phyloP scores from a whole-genome alignment of 2,113 vertebrate genomes.

The Pyxicephalus adspersus region DNA sequence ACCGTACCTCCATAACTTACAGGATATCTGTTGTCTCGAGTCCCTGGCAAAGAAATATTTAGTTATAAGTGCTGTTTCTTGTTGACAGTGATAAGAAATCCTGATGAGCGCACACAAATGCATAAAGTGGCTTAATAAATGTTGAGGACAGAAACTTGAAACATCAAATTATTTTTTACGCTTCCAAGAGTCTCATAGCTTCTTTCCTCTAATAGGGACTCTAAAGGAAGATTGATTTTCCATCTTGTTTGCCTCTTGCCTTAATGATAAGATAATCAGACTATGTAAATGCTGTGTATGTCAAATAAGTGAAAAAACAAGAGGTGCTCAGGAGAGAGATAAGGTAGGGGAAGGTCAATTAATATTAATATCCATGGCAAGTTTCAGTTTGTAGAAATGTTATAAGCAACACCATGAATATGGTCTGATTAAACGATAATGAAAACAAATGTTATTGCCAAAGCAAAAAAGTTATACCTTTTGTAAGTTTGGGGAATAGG shows the following conservation, averaged over 20 bases:
- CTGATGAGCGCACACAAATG: constrained; percentile 5
- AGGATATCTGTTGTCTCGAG: too few relatives aligned
- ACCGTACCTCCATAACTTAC: too few relatives aligned
- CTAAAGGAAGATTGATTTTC: constrained; percentile 51
- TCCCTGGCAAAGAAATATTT: too few relatives aligned
- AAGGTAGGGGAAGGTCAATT: constrained; percentile 29
- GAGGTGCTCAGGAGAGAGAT: not conserved
- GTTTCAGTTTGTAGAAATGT: constrained; percentile 31
- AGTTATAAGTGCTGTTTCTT: not conserved
- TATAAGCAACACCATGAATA: constrained; percentile 11
- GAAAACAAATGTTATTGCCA: constrained; percentile 25
- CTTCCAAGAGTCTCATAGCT: constrained; percentile 21
- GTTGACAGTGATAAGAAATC: constrained; percentile 7
- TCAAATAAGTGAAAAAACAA: constrained; percentile 30
- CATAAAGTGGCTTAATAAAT: constrained; percentile 31
- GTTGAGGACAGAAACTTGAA: constrained; percentile 11
- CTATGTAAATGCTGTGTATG: constrained; percentile 39
- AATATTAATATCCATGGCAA: constrained; percentile 32
- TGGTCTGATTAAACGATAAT: constrained; percentile 36
- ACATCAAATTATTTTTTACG: constrained; percentile 23
- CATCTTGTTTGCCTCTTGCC: constrained; percentile 34
- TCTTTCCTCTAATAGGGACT: constrained; percentile 4
- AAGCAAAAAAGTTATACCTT: not conserved
- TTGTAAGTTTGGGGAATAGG: not conserved
- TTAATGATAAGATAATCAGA: constrained; percentile 33